Percentiles rank a stretch among this genome's conserved stretches.
Conservation (phyloP, 2,888 invertebrate genomes). For the Lampropteryx suffumata region DNA sequence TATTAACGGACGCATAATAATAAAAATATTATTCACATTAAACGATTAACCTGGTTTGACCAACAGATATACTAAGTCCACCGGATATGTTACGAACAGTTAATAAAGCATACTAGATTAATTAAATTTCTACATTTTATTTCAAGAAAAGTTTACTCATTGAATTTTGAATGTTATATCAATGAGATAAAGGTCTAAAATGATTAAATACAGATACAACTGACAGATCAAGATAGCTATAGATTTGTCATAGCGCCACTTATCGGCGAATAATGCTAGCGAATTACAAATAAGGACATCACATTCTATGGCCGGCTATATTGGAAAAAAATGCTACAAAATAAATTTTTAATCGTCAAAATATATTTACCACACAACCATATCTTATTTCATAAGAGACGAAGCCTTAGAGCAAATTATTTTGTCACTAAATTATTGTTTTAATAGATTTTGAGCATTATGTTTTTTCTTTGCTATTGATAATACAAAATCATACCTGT, state of each 20-base stretch:
- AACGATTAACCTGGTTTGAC: neutral
- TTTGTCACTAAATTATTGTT: conserved; percentile 42
- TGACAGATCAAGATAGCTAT: neutral
- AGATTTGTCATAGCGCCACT: conserved; percentile 13
- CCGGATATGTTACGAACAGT: too few relatives aligned
- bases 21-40: too few relatives aligned
- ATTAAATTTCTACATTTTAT: too few relatives aligned
- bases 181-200: too few relatives aligned
- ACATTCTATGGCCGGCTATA: conserved; percentile 34
- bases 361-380: conserved; percentile 67
- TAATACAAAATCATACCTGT: neutral
- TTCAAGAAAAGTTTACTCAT: too few relatives aligned
- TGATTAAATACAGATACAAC: too few relatives aligned
- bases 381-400: conserved; percentile 68
- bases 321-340: conserved; percentile 55
- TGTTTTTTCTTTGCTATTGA: conserved; percentile 5
- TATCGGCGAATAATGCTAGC: conserved; percentile 10
- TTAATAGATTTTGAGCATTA: conserved; percentile 38
- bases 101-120: too few relatives aligned
- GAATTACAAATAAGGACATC: conserved; percentile 24
- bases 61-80: neutral
- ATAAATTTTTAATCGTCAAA: conserved; percentile 41
- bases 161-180: too few relatives aligned
- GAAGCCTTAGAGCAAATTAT: conserved; percentile 49
- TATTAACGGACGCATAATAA: neutral